Evolutionary conservation across 1,140 invertebrate genomes (phyloP), one percentile per base, ranked within the genome.

Genomic region (Amphibalanus amphitrite): DNA sequence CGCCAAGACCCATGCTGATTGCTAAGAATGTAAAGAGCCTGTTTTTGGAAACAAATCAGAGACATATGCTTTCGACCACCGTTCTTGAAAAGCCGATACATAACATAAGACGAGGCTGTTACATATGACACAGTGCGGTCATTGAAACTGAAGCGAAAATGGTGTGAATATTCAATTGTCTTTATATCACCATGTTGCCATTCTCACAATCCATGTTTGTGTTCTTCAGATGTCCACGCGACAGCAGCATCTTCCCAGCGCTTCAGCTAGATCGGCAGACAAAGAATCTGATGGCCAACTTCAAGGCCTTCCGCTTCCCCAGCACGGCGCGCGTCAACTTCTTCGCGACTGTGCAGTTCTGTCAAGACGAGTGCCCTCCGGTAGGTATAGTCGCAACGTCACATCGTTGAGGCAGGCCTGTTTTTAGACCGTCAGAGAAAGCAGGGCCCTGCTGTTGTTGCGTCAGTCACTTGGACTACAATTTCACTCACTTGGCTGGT

Each of bases 271-370:
- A 84, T 71, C 74, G 77, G n/a, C 78, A 78, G 33, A 78, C 78
- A 25, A 77, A 79, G 70, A 79, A 80, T 47, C 75, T 84, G 28
- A 79, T 77, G 73, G 78, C 80, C 20, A 79, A 81, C 74, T 84
- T 84, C 77, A 83, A 83, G 74, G 83, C 83, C 29, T 84, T 84
- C 77, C 76, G 83, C 17, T 84, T 84, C 75, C 82, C 83, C 30
- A 82, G 82, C 26, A 83, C 83, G 15, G 81, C 83, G 3, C 78
- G 80, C 25, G 82, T 84, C 67, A 83, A 84, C 74, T 84, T 84
- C 73, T 81, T 83, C 47, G 83, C 82, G 20, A 83, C 82, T n/a
- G 81, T 84, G n/a, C 78, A 81, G 67, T 84, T 84, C 76, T 84
- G 83, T 74, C 82, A 82, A 72, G 82, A 84, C 64, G 73, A 77